Evolutionary conservation across 2,888 invertebrate species (phyloP), one percentile per base, ranked within the genome.

Genomic region (Chydorus sphaericus): DNA sequence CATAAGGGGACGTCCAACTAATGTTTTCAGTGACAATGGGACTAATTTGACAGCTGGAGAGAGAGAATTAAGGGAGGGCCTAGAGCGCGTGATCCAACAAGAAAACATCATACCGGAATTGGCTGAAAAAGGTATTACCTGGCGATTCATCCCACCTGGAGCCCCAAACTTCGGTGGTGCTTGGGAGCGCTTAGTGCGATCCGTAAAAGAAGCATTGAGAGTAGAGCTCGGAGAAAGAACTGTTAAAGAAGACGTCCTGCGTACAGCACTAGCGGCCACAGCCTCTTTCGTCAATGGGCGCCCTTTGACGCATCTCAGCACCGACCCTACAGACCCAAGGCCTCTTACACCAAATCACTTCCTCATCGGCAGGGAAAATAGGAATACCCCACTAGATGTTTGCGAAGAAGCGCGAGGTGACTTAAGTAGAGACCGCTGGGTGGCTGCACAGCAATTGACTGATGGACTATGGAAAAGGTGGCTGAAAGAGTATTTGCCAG

Each of bases 111-210:
- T 26, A 5, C 23, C n/a, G n/a, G 38, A 18, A 10, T 14, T 39
- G n/a, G 16, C 39, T 8, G 20, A 54, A 38, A 18, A 28, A 16
- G 26, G 10, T 11, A 54, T 26, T 14, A 5, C 16, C 1, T 62
- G 62, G 61, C 54, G 61, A 37, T 62, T 62, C 50, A 57, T 44
- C 28, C 58, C 60, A 5, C 60, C 61, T 1, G 10, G 49, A 10
- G 55, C 60, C 5, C 60, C 62, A 3, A 59, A 62, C 48, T 60
- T 62, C 53, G 61, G 62, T 10, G 62, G 62, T 10, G 52, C 33
- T 11, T 61, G 60, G 60, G 62, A 63, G 29, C 48, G 62, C 6
- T 44, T 60, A 14, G 59, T 63, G 5, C 49, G 58, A n/a, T 49
- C 59, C 1, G 55, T 59, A 14, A 58, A 63, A 53, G 39, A 18